Evolutionary conservation across 2,888 invertebrate species (phyloP).

Genomic region (Malthinus seriepunctatus): DNA sequence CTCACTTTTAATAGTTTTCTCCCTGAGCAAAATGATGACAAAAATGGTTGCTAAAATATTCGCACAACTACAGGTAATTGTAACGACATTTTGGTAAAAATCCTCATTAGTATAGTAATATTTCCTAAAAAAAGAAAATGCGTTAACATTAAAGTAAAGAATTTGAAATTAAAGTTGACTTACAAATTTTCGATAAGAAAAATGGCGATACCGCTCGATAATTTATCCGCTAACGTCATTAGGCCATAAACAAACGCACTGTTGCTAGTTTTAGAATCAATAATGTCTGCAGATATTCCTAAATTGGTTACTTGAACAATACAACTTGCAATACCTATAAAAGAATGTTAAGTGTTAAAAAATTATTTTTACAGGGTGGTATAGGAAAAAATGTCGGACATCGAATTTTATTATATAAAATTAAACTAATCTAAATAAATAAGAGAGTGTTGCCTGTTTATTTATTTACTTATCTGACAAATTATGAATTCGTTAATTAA

Average conservation of each 20-base stretch:
- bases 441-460: no score
- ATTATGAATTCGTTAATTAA: no score
- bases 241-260: neutral
- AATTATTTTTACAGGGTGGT: neutral
- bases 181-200: neutral
- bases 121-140: neutral
- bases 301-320: conserved; percentile 4
- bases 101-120: neutral
- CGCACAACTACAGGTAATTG: neutral
- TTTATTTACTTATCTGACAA: no score
- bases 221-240: neutral
- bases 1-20: neutral
- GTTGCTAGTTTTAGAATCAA: neutral
- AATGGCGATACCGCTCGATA: neutral
- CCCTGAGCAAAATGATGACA: neutral
- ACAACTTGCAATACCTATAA: conserved; percentile 64
- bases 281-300: neutral
- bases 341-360: neutral
- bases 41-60: neutral
- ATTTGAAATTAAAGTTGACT: neutral
- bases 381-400: neutral
- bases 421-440: no score
- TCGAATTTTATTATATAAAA: no score
- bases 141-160: neutral
- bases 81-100: conserved; percentile 1